A percentile compares a stretch with the other conserved stretches of the same genome.
These are phyloP conservation scores for Manis pentadactyla DNA, from an alignment of 2,797 vertebrate species.

Conservation along the genomic window DNA sequence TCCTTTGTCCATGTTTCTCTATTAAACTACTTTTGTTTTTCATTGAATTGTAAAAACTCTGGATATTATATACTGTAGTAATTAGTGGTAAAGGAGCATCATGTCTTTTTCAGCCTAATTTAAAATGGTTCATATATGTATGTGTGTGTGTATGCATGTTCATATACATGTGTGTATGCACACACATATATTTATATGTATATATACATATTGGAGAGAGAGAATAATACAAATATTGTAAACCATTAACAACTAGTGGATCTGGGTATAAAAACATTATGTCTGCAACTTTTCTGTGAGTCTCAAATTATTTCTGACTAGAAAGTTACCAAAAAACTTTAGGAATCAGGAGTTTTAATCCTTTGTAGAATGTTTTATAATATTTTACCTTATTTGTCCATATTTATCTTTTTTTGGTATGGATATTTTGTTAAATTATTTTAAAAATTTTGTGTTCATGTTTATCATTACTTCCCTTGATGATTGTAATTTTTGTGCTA, in stretches of 20 bases:
- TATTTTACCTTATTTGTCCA: neutral
- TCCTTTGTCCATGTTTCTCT: neutral
- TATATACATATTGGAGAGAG: neutral
- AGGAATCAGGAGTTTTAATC: neutral
- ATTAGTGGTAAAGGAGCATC: neutral
- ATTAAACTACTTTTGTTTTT: neutral
- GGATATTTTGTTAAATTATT: neutral
- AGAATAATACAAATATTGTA: neutral
- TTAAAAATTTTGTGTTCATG: neutral
- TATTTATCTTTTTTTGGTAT: neutral
- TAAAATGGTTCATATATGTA: neutral
- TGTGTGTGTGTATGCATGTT: neutral
- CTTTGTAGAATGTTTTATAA: conserved; percentile 12
- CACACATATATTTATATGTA: no score
- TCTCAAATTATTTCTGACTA: conserved; percentile 15
- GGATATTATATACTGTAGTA: neutral
- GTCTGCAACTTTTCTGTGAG: neutral
- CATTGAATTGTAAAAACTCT: neutral
- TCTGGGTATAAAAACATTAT: neutral
- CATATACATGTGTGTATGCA: no score
- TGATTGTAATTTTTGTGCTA: neutral
- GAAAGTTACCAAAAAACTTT: neutral
- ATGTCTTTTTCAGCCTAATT: neutral
- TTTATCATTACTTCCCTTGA: conserved; percentile 19
- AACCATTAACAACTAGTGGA: neutral